Conservation (phyloP, 2,888 invertebrate species). For the Leucophenga montana region DNA sequence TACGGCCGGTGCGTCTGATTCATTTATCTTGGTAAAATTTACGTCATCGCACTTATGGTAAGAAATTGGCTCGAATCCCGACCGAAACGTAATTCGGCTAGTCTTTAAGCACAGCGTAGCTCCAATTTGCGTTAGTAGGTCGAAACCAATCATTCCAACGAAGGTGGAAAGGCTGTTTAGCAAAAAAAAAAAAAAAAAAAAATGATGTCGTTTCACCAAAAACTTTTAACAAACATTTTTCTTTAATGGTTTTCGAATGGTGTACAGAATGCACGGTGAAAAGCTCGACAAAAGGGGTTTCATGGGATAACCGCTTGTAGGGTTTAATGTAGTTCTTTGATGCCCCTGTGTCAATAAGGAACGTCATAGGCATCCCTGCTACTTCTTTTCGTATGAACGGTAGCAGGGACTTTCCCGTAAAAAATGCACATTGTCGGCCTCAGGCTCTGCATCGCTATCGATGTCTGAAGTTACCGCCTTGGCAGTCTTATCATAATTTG, state of each 20-base stretch:
- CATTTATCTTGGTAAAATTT: background rate
- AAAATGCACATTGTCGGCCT: background rate
- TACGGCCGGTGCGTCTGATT: background rate
- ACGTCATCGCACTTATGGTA: slow-evolving; percentile 1
- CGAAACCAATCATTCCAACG: slow-evolving; percentile 32
- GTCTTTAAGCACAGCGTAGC: slow-evolving; percentile 17
- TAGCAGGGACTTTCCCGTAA: slow-evolving; percentile 16
- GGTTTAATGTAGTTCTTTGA: slow-evolving; percentile 23
- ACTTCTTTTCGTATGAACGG: slow-evolving; percentile 3
- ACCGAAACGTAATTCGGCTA: slow-evolving; percentile 20
- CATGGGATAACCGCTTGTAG: background rate
- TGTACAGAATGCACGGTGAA: slow-evolving; percentile 23
- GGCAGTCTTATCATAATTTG: background rate
- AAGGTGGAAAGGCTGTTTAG: no score
- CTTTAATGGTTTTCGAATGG: background rate
- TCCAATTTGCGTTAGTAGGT: slow-evolving; percentile 26
- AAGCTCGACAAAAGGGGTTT: background rate
- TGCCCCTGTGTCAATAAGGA: slow-evolving; percentile 21
- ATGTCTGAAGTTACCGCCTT: background rate
- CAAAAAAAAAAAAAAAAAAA: no score
- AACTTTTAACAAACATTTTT: slow-evolving; percentile 7
- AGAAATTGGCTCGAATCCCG: background rate
- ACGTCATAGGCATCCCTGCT: slow-evolving; percentile 5
- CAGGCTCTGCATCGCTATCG: background rate
- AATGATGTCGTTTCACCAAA: slow-evolving; percentile 24